Evolutionary conservation across 2,888 invertebrate genomes (phyloP).

Genomic region (Aspidiotus rigidus): DNA sequence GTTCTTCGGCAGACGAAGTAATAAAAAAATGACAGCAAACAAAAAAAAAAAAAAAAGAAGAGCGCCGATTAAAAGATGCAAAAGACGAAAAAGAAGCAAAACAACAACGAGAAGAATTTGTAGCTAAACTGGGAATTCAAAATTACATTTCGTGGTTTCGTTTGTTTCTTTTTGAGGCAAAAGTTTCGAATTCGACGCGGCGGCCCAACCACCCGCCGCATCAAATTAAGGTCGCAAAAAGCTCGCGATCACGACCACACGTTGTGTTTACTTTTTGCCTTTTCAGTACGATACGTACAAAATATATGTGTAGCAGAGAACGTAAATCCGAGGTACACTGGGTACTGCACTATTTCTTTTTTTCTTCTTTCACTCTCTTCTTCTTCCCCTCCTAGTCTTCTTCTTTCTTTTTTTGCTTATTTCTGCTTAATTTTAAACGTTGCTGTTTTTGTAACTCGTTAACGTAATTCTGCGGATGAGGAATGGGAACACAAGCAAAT

Average conservation of each 20-base stretch:
- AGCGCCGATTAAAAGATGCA: conserved; percentile 14
- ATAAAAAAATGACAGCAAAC: conserved; percentile 7
- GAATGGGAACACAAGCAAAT: too few species aligned
- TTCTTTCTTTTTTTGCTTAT: too few species aligned
- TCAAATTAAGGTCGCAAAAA: conserved; percentile 19
- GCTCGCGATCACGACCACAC: not conserved
- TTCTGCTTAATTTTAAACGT: too few species aligned
- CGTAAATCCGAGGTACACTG: too few species aligned
- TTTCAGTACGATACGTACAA: too few species aligned
- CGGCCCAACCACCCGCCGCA: not conserved
- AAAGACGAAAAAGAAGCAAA: conserved; percentile 5
- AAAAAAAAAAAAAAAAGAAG: conserved; percentile 20
- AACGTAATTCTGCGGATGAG: too few species aligned
- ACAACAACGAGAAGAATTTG: conserved; percentile 23
- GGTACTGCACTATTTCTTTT: too few species aligned
- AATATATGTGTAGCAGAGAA: too few species aligned
- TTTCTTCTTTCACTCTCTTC: too few species aligned
- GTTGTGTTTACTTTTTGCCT: not conserved
- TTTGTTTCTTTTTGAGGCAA: conserved; percentile 15
- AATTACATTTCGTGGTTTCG: conserved; percentile 28
- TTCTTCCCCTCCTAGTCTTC: too few species aligned
- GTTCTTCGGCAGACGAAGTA: not conserved
- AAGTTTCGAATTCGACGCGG: conserved; percentile 15
- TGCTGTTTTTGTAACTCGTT: too few species aligned
- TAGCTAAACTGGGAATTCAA: conserved; percentile 28